These are phyloP conservation scores for Nesogale talazaci DNA, from an alignment of 2,113 vertebrate species.

Conservation along the genomic window DNA sequence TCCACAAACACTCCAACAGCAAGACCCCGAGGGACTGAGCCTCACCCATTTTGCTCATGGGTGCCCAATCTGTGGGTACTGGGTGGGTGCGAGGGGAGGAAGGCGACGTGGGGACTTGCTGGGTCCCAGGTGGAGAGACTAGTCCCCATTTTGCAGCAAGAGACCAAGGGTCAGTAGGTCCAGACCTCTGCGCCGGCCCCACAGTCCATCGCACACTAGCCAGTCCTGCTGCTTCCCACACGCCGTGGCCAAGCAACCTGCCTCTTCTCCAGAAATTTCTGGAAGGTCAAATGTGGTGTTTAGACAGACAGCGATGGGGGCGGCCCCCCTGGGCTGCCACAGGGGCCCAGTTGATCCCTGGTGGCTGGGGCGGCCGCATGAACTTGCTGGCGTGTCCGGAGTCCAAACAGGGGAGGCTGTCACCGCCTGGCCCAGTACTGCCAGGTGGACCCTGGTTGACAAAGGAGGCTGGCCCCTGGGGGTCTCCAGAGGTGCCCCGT, in stretches of 20 bases:
- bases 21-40: background rate
- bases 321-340: no score
- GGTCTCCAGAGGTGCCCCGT: background rate
- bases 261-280: no score
- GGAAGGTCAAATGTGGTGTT: no score
- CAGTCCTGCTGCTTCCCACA: background rate
- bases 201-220: background rate
- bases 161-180: no score
- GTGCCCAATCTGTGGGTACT: background rate
- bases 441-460: background rate
- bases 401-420: background rate
- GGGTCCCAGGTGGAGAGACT: background rate
- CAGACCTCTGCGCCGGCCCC: rapidly evolving
- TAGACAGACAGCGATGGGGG: no score
- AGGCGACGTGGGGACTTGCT: background rate
- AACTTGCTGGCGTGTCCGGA: no score
- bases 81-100: background rate
- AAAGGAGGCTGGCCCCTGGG: background rate
- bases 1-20: background rate
- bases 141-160: background rate
- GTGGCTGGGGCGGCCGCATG: no score
- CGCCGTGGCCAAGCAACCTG: no score
- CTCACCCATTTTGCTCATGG: background rate
- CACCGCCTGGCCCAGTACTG: background rate
- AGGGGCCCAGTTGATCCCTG: background rate